These are phyloP conservation scores for Papilio dardanus DNA, from an alignment of 1,140 invertebrate genomes.

Conservation along the genomic window DNA sequence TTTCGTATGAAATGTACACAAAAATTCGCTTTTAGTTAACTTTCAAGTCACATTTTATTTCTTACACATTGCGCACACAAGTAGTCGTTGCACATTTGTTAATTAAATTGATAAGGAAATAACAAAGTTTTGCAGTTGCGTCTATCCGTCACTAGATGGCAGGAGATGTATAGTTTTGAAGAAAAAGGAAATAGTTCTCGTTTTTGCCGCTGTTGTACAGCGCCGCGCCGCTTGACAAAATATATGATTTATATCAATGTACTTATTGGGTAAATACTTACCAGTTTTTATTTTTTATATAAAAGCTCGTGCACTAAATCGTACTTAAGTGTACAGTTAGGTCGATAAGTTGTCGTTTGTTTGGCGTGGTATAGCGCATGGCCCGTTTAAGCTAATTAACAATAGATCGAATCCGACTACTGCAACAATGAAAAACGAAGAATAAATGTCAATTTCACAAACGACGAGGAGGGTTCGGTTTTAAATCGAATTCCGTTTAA, in stretches of 20 bases:
- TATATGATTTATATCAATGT: not conserved
- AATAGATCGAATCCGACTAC: slow-evolving; percentile 78
- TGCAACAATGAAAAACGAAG: slow-evolving; percentile 81
- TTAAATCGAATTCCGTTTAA: slow-evolving; percentile 82
- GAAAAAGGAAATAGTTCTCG: slow-evolving; percentile 54
- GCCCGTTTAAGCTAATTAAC: slow-evolving; percentile 81
- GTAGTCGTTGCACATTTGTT: no score
- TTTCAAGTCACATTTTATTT: not conserved
- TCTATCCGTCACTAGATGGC: slow-evolving; percentile 75
- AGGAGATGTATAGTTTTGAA: slow-evolving; percentile 48
- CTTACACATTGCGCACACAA: not conserved
- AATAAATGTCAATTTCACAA: slow-evolving; percentile 82
- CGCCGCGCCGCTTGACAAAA: slow-evolving; percentile 40
- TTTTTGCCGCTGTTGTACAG: slow-evolving; percentile 47
- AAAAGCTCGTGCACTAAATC: not conserved
- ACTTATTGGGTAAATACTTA: not conserved
- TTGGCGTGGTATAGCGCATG: slow-evolving; percentile 65
- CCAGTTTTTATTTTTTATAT: not conserved
- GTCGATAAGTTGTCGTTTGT: slow-evolving; percentile 41
- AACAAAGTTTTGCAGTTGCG: slow-evolving; percentile 24
- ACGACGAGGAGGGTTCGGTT: slow-evolving; percentile 80
- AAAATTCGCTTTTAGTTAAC: not conserved
- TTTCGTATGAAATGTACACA: no score
- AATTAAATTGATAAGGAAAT: no score
- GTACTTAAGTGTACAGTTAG: slow-evolving; percentile 9